A percentile compares a stretch with the other conserved stretches of the same genome.
phyloP scores from a whole-genome alignment of 2,113 vertebrate genomes.

The Balaeniceps rex region DNA sequence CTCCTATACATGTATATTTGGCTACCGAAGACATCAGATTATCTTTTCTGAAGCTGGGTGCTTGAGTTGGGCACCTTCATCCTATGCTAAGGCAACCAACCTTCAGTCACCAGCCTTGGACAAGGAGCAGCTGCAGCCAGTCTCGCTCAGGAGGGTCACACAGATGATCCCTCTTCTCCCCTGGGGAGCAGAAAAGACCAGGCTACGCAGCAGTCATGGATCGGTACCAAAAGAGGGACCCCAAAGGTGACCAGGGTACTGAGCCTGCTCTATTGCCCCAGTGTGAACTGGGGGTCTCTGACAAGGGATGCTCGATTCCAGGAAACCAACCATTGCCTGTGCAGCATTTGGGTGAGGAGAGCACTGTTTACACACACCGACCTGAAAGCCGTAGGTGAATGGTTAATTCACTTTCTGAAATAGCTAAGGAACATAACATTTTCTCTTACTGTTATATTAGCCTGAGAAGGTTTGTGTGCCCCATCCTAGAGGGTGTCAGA shows the following conservation, averaged over 20 bases:
- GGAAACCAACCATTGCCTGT: background rate
- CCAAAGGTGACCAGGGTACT: background rate
- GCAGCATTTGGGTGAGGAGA: background rate
- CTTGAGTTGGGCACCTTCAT: background rate
- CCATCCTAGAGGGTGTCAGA: background rate
- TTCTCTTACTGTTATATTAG: background rate
- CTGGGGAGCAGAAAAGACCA: background rate
- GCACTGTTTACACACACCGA: background rate
- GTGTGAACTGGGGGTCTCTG: background rate
- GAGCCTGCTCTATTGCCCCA: background rate
- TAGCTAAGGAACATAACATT: background rate
- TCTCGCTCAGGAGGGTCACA: background rate
- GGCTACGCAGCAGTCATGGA: accelerated
- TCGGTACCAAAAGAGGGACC: background rate
- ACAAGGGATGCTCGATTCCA: background rate
- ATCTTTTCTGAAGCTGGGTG: background rate
- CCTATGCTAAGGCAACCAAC: background rate
- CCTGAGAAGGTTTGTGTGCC: background rate
- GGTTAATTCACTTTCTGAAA: background rate
- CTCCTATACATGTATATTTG: accelerated
- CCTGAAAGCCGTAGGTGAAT: background rate
- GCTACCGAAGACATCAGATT: background rate
- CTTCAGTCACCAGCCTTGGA: background rate
- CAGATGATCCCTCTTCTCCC: background rate
- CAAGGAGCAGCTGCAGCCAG: background rate